Conservation (phyloP, 2,888 invertebrate genomes). For the Xanthia icteritia region DNA sequence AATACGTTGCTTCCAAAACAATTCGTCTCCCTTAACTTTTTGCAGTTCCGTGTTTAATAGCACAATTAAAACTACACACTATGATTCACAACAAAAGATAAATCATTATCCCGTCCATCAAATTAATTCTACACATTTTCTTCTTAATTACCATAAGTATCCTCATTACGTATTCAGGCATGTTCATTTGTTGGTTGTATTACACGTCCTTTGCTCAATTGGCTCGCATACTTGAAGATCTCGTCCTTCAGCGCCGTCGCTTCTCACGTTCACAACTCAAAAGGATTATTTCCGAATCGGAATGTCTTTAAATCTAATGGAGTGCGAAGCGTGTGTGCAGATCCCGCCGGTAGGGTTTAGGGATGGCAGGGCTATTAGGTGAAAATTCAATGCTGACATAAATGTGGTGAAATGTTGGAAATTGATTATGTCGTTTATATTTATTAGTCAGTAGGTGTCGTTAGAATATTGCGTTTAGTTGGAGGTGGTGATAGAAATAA, state of each 20-base stretch:
- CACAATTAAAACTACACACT: not conserved
- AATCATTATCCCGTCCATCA: slow-evolving; percentile 25
- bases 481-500: slow-evolving; percentile 1
- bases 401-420: slow-evolving; percentile 17
- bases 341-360: slow-evolving; percentile 55
- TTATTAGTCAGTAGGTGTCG: slow-evolving; percentile 4
- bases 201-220: slow-evolving; percentile 57
- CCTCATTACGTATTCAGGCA: slow-evolving; percentile 55
- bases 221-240: slow-evolving; percentile 46
- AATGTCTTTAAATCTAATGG: slow-evolving; percentile 72
- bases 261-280: slow-evolving; percentile 69
- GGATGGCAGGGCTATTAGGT: slow-evolving; percentile 44
- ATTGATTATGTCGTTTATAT: slow-evolving; percentile 22
- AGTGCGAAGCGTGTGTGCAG: slow-evolving; percentile 69
- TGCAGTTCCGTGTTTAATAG: not conserved
- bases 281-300: slow-evolving; percentile 72
- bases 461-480: slow-evolving; percentile 1
- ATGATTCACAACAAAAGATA: slow-evolving; percentile 27
- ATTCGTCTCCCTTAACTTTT: not conserved
- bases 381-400: slow-evolving; percentile 1
- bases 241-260: slow-evolving; percentile 63
- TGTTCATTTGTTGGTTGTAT: slow-evolving; percentile 59
- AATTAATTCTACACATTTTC: slow-evolving; percentile 48
- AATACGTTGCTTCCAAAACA: rapidly evolving
- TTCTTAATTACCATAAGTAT: slow-evolving; percentile 32